Percentiles rank a stretch among this genome's conserved stretches.
Conservation (phyloP, 2,113 vertebrate genomes). For the Prinia subflava region DNA sequence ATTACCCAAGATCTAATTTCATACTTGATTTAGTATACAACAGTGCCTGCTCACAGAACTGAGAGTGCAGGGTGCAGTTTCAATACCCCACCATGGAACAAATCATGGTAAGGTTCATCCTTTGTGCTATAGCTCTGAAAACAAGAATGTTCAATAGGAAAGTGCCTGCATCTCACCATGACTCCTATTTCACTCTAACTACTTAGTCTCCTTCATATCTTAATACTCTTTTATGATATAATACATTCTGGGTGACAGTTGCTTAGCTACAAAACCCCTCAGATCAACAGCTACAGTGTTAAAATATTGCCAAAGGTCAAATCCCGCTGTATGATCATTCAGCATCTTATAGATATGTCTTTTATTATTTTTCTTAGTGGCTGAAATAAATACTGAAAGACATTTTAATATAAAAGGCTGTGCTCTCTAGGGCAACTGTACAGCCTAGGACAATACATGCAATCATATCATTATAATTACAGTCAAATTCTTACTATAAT, state of each 20-base stretch:
- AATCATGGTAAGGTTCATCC: neutral
- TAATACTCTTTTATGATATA: conserved; percentile 32
- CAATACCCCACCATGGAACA: neutral
- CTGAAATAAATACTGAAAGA: neutral
- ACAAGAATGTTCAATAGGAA: neutral
- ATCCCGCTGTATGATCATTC: neutral
- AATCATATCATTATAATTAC: neutral
- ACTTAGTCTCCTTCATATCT: neutral
- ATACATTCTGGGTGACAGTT: conserved; percentile 53
- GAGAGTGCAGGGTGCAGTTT: neutral
- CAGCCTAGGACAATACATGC: neutral
- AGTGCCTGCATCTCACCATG: neutral
- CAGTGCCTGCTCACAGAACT: neutral
- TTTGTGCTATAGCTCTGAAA: neutral
- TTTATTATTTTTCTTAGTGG: neutral
- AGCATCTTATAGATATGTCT: neutral
- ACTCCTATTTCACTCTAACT: neutral
- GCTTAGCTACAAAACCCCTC: conserved; percentile 51
- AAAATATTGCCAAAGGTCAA: conserved; percentile 50
- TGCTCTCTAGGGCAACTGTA: neutral
- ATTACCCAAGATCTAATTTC: neutral
- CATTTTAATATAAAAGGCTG: neutral
- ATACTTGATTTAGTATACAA: neutral
- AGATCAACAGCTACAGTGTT: neutral
- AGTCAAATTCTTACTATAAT: neutral